A percentile compares a stretch with the other conserved stretches of the same genome.
Evolutionary conservation across 2,888 invertebrate genomes (phyloP).

Genomic region (Macrophya annulata): DNA sequence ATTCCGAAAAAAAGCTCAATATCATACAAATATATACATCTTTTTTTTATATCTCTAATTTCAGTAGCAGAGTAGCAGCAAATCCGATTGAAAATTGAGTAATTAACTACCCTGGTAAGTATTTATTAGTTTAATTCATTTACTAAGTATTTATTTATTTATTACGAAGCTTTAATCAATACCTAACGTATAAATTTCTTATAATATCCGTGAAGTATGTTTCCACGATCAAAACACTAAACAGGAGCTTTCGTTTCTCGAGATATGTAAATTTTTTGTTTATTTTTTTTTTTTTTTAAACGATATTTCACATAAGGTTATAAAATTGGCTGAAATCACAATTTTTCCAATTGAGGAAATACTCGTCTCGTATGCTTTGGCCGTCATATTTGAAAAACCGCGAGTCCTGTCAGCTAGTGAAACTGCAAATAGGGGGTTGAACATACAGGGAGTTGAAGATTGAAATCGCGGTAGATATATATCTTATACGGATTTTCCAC

Average conservation of each 20-base stretch:
- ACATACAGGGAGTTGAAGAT: neutral
- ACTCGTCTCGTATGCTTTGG: neutral
- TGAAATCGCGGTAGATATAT: neutral
- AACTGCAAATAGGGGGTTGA: conserved; percentile 23
- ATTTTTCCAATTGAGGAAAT: conserved; percentile 25
- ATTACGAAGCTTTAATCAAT: too few species aligned
- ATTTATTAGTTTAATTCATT: neutral
- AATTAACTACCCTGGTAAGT: neutral
- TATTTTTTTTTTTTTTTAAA: neutral
- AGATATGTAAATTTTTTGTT: neutral
- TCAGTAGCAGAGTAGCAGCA: conserved; percentile 7
- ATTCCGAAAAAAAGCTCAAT: neutral
- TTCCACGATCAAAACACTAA: neutral
- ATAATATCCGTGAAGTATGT: neutral
- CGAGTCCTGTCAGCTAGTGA: neutral
- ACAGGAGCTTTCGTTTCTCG: neutral
- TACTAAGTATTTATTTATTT: neutral
- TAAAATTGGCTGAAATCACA: conserved; percentile 39
- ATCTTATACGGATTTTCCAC: neutral
- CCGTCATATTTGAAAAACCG: conserved; percentile 14
- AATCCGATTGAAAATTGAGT: neutral
- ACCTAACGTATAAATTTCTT: neutral
- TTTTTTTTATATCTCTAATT: neutral
- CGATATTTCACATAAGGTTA: conserved; percentile 1
- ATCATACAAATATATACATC: neutral